A percentile compares a stretch with the other conserved stretches of the same genome.
Conservation (phyloP, 2,888 invertebrate genomes). For the Drosophila suboccidentalis region DNA sequence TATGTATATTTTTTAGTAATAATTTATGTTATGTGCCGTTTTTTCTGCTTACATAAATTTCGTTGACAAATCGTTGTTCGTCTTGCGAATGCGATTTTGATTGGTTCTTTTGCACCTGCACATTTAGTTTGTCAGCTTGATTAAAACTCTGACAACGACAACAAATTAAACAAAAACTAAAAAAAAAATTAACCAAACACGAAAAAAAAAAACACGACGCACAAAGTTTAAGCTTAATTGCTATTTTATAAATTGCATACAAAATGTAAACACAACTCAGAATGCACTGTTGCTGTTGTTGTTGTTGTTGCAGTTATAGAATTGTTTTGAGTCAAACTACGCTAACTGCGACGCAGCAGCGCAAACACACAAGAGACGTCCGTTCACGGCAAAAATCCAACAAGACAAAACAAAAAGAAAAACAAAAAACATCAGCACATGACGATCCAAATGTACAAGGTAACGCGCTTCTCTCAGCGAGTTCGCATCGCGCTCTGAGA, state of each 20-base stretch:
- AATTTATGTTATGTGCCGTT: conserved; percentile 46
- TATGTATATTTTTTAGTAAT: conserved; percentile 20
- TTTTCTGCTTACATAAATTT: conserved; percentile 57
- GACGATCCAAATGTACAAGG: conserved; percentile 22
- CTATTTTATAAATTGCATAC: conserved; percentile 41
- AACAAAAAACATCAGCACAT: conserved; percentile 56
- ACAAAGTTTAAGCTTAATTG: conserved; percentile 34
- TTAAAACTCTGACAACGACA: conserved; percentile 26
- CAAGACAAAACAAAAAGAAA: conserved; percentile 61
- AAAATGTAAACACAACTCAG: conserved; percentile 52
- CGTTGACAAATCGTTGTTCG: conserved; percentile 40
- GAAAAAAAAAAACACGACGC: conserved; percentile 23
- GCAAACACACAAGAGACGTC: conserved; percentile 55
- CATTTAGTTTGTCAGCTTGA: conserved; percentile 26
- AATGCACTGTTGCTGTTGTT: conserved; percentile 36
- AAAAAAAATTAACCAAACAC: conserved; percentile 5
- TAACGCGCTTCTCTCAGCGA: conserved; percentile 21
- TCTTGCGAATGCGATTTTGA: conserved; percentile 17
- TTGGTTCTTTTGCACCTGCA: conserved; percentile 41
- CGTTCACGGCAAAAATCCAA: conserved; percentile 67
- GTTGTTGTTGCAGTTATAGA: conserved; percentile 46
- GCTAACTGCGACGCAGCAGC: conserved; percentile 75
- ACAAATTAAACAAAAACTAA: conserved; percentile 6
- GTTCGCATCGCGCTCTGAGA: conserved; percentile 6
- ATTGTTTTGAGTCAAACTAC: conserved; percentile 62